Base-by-base conservation (phyloP, 2,797 vertebrate genomes). In the Prunella strophiata region DNA sequence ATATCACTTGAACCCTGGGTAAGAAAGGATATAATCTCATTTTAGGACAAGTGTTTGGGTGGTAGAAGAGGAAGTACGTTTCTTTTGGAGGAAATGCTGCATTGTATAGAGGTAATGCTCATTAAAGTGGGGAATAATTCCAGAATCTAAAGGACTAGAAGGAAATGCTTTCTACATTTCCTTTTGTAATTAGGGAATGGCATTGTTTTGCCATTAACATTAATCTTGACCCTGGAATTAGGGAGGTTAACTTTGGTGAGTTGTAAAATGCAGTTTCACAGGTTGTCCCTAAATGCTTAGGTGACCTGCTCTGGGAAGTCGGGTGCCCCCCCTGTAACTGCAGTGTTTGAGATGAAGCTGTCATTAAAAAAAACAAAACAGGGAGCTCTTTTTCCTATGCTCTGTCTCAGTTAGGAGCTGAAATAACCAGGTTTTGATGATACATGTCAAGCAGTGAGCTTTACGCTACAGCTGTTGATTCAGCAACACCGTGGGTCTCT, bases 351-450 rank as follows among this genome's bases (percentile, higher is more conserved):
- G 61, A 36, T 47, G 20, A 76, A 62, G 25, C 40, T 76, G 17
- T 47, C 22, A 34, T 63, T 36, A 36, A 36, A 36, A 36, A 36
- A 36, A 36, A 36, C 36, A 61, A 91, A 80, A 68, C 3, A 4
- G 20, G 1, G 8, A 77, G 30, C 30, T 43, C 29, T 57, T 43
- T 16, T 48, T 8, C 9, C 32, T 0, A 0, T 20, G 11, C n/a
- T 51, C 26, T 58, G 17, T 62, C 48, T 67, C n/a, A 50, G 20
- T 68, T 57, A 11, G 1, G 1, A 68, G 38, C 76, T 62, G 65
- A 86, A 91, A 47, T 65, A 67, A 32, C 48, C 32, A 34, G 23
- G 34, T 84, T 94, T 88, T 66, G 85, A 16, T 88, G 74, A 43
- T 67, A 3, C 18, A 14, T 57, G 54, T 74, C 25, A 27, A 27